Percentiles rank a stretch among this genome's conserved stretches.
phyloP scores from a whole-genome alignment of 1,140 invertebrate species.

The Trichoplusia ni region DNA sequence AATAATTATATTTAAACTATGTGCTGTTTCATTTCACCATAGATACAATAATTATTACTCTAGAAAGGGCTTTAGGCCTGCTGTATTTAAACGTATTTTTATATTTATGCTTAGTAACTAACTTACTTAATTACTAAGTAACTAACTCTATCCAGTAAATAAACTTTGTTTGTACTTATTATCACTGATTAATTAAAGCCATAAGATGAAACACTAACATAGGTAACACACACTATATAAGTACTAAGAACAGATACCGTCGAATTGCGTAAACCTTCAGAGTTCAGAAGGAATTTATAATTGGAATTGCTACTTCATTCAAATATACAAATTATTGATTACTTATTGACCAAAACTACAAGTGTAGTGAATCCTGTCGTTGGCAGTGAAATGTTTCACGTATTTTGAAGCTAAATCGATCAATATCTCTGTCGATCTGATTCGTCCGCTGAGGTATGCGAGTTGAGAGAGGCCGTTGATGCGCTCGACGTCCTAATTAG shows the following conservation, averaged over 20 bases:
- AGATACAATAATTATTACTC: neutral
- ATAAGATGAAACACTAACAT: neutral
- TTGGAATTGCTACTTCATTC: too few relatives aligned
- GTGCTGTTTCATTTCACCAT: conserved; percentile 21
- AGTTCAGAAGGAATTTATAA: too few relatives aligned
- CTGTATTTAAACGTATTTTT: too few relatives aligned
- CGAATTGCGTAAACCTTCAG: too few relatives aligned
- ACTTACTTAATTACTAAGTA: neutral
- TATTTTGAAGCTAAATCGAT: neutral
- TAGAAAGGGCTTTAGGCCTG: too few relatives aligned
- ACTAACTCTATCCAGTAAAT: neutral
- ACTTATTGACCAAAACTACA: neutral
- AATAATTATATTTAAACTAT: conserved; percentile 27
- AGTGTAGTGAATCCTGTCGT: neutral
- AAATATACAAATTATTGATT: too few relatives aligned
- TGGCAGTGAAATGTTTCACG: neutral
- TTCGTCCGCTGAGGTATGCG: conserved; percentile 43
- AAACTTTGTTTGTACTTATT: conserved; percentile 1
- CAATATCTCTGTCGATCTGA: conserved; percentile 35
- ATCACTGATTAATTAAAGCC: conserved; percentile 11
- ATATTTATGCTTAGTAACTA: neutral
- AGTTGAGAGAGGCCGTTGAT: conserved; percentile 54
- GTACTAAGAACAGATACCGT: neutral
- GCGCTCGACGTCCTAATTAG: conserved; percentile 63
- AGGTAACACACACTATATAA: neutral